phyloP scores from a whole-genome alignment of 2,888 invertebrate species.

The Hypselothyrea guttata region DNA sequence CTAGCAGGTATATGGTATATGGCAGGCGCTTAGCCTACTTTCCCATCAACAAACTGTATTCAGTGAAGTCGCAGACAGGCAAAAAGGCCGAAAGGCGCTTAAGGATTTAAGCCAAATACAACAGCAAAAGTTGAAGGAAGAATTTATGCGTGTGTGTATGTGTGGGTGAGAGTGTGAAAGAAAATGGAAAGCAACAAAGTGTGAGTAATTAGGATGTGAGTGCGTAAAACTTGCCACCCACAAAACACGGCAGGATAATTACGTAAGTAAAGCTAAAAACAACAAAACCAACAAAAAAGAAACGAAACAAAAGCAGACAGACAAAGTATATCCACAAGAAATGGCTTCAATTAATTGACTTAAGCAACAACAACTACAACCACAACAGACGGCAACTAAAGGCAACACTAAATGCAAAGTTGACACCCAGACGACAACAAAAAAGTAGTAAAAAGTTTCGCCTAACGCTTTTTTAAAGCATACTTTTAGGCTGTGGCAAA shows the following conservation, averaged over 20 bases:
- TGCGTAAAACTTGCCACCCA: constrained; percentile 53
- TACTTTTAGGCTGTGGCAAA: constrained; percentile 39
- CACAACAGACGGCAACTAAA: no score
- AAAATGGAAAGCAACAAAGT: constrained; percentile 27
- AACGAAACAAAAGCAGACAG: constrained; percentile 12
- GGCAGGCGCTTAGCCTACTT: constrained; percentile 24
- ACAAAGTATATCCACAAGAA: constrained; percentile 22
- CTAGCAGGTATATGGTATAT: no score
- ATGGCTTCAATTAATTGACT: constrained; percentile 64
- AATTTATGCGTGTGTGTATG: not conserved
- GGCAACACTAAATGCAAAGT: constrained; percentile 16
- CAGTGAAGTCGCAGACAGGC: constrained; percentile 28
- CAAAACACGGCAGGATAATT: constrained; percentile 31
- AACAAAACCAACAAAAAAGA: no score
- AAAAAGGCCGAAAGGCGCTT: constrained; percentile 48
- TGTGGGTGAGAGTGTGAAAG: not conserved
- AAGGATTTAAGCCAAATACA: constrained; percentile 55
- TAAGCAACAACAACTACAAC: constrained; percentile 25
- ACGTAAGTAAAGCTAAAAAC: constrained; percentile 35
- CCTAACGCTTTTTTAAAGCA: constrained; percentile 19
- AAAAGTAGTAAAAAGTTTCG: not conserved
- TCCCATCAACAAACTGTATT: constrained; percentile 21
- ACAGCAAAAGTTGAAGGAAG: not conserved
- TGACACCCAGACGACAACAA: constrained; percentile 2
- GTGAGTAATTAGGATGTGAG: constrained; percentile 63